Conservation (phyloP, 2,113 vertebrate genomes). For the Globicephala melas region DNA sequence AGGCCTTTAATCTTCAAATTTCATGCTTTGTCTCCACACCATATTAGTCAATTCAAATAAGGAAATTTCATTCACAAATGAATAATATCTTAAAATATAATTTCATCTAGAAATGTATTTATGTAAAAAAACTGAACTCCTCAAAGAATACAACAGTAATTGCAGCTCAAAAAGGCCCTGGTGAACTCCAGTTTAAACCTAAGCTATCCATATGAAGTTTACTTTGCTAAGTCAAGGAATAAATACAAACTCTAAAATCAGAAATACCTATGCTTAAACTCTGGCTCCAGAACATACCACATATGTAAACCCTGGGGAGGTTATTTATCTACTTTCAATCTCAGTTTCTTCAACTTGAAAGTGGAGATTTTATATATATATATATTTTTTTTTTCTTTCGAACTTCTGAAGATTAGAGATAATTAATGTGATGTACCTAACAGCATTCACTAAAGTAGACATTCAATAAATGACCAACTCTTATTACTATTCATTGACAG, state of each 20-base stretch:
- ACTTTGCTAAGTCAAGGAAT: background rate
- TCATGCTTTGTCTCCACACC: background rate
- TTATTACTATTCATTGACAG: background rate
- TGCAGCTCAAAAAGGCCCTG: background rate
- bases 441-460: background rate
- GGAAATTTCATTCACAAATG: background rate
- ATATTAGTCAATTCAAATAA: background rate
- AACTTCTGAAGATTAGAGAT: background rate
- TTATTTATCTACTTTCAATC: background rate
- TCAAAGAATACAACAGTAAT: background rate
- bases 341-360: conserved; percentile 19
- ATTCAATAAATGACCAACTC: background rate
- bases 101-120: background rate
- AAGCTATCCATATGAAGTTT: background rate
- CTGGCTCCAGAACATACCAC: background rate
- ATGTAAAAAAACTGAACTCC: background rate
- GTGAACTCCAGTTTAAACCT: background rate
- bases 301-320: background rate
- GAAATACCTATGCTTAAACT: background rate
- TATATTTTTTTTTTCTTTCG: background rate
- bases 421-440: background rate
- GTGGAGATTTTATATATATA: background rate
- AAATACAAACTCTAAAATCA: background rate
- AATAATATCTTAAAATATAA: background rate
- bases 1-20: background rate